phyloP scores from a whole-genome alignment of 1,140 invertebrate genomes.

The Drosophila simulans region DNA sequence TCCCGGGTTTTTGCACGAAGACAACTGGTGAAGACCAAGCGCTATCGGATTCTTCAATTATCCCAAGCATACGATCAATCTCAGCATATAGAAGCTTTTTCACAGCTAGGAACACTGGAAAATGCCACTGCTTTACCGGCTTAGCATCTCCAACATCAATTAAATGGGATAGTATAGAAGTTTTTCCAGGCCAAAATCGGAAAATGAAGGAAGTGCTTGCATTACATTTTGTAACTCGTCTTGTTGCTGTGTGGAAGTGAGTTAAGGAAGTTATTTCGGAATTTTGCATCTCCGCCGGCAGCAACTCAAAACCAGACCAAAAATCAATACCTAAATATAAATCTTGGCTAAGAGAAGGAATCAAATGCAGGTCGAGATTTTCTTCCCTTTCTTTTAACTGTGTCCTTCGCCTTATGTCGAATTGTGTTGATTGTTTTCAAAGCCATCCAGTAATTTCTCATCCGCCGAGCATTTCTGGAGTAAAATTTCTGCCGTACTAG shows the following conservation, averaged over 20 bases:
- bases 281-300: background rate
- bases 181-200: too few species aligned
- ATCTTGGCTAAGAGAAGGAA: background rate
- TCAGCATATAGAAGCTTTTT: background rate
- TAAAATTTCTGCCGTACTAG: too few species aligned
- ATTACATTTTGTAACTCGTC: background rate
- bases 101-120: background rate
- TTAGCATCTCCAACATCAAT: background rate
- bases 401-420: too few species aligned
- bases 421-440: too few species aligned
- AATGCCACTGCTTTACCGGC: background rate
- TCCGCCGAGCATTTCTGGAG: too few species aligned
- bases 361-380: background rate
- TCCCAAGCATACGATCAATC: background rate
- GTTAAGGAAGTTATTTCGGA: background rate
- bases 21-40: background rate
- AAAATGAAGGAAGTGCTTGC: too few species aligned
- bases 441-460: too few species aligned
- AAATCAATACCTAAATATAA: background rate
- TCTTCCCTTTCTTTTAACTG: too few species aligned
- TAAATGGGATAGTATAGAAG: background rate
- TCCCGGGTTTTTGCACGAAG: background rate
- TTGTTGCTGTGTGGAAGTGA: background rate
- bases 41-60: background rate
- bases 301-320: background rate